A percentile compares a stretch with the other conserved stretches of the same genome.
Conservation (phyloP, 2,888 invertebrate species). For the Drosophila paracracens region DNA sequence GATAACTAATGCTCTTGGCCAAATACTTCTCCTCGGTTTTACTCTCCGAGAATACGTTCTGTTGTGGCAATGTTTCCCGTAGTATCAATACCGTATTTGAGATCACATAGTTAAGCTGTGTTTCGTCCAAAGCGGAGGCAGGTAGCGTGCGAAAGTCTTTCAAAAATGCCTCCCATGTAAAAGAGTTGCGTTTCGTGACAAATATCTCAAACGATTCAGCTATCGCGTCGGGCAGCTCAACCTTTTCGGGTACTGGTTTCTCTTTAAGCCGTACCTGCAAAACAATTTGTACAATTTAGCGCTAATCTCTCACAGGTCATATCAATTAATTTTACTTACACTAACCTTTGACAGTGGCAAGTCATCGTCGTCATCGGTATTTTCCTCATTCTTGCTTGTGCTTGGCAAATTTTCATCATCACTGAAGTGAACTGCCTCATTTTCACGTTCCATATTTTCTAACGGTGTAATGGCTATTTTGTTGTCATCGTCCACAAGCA, state of each 20-base stretch:
- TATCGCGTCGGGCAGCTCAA: constrained; percentile 83
- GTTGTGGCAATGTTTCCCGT: constrained; percentile 83
- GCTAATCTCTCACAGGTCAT: not conserved
- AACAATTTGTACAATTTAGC: not conserved
- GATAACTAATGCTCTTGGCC: constrained; percentile 92
- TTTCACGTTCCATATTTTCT: constrained; percentile 83
- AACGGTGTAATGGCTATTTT: constrained; percentile 55
- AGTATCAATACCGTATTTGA: constrained; percentile 82
- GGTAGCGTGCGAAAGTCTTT: constrained; percentile 83
- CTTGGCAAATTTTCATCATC: constrained; percentile 87
- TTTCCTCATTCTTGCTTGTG: constrained; percentile 82
- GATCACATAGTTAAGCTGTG: constrained; percentile 84
- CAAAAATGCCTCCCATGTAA: constrained; percentile 83
- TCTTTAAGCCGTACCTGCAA: constrained; percentile 84
- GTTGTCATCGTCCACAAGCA: constrained; percentile 72
- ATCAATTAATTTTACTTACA: not conserved
- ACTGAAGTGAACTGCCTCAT: constrained; percentile 77
- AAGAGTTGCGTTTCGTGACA: constrained; percentile 81
- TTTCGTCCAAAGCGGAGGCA: constrained; percentile 82
- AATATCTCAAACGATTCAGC: constrained; percentile 84
- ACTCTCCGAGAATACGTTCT: constrained; percentile 86
- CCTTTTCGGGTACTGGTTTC: constrained; percentile 84
- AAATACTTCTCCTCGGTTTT: constrained; percentile 87
- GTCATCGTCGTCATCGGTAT: constrained; percentile 87
- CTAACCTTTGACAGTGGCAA: constrained; percentile 91